phyloP scores from a whole-genome alignment of 1,140 invertebrate genomes.

The Ceratitis capitata region DNA sequence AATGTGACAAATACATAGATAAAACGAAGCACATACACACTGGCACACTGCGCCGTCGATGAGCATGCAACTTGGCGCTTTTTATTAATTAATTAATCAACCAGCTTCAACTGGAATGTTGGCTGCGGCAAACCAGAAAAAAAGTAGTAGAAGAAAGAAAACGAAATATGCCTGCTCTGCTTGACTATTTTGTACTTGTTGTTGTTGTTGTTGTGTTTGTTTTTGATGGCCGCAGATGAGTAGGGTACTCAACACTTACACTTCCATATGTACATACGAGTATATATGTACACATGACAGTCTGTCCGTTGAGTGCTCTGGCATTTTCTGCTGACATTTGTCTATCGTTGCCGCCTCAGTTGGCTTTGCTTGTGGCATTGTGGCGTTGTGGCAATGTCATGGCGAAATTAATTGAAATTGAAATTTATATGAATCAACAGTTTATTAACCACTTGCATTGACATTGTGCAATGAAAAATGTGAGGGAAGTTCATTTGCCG shows the following conservation, averaged over 20 bases:
- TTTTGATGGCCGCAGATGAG: not conserved
- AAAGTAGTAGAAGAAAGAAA: too few species aligned
- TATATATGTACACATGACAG: too few species aligned
- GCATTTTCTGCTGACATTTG: not conserved
- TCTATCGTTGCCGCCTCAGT: too few species aligned
- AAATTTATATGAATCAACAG: slow-evolving; percentile 28
- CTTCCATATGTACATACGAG: too few species aligned
- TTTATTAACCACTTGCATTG: not conserved
- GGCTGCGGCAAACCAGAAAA: not conserved
- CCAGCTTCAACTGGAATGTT: not conserved
- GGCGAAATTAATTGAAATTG: slow-evolving; percentile 12
- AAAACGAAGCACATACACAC: too few species aligned
- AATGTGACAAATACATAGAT: not conserved
- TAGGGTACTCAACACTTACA: not conserved
- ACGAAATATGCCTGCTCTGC: not conserved
- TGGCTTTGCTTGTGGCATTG: too few species aligned
- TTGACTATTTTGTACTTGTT: not conserved
- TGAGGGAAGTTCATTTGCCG: not conserved
- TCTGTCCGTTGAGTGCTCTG: too few species aligned
- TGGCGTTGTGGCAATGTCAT: slow-evolving; percentile 26
- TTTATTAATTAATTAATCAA: slow-evolving; percentile 25
- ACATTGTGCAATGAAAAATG: not conserved
- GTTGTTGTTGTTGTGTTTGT: not conserved
- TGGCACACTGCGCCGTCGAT: not conserved
- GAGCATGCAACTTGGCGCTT: not conserved